These are phyloP conservation scores for Drosophila tsacasi DNA, from an alignment of 1,140 invertebrate genomes.

Conservation along the genomic window DNA sequence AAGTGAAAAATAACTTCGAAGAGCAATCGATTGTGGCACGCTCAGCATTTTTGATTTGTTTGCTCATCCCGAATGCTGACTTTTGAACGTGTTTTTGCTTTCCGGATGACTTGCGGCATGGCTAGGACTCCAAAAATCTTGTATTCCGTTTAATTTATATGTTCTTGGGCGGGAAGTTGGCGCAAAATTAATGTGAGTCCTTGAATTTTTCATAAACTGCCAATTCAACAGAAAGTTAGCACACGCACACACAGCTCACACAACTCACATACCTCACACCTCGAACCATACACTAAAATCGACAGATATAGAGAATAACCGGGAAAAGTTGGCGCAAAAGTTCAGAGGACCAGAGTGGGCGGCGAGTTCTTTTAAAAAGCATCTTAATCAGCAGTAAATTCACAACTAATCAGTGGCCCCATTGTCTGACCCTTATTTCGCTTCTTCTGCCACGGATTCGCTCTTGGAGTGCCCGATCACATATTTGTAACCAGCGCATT, in stretches of 20 bases:
- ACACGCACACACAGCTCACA: slow-evolving; percentile 12
- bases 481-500: slow-evolving; percentile 60
- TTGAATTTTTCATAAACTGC: slow-evolving; percentile 80
- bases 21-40: slow-evolving; percentile 13
- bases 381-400: slow-evolving; percentile 84
- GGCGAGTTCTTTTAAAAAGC: slow-evolving; percentile 68
- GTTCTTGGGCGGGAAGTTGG: slow-evolving; percentile 34
- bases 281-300: slow-evolving; percentile 10
- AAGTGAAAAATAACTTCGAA: slow-evolving; percentile 16
- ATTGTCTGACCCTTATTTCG: slow-evolving; percentile 59
- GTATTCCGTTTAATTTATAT: slow-evolving; percentile 55
- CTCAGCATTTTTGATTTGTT: slow-evolving; percentile 64
- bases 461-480: slow-evolving; percentile 55
- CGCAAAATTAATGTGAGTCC: slow-evolving; percentile 73
- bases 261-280: neutral
- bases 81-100: slow-evolving; percentile 50
- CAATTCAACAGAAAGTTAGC: slow-evolving; percentile 74
- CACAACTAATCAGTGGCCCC: slow-evolving; percentile 76
- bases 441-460: neutral
- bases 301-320: slow-evolving; percentile 17
- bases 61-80: slow-evolving; percentile 58
- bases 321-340: slow-evolving; percentile 63
- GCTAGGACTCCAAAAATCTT: slow-evolving; percentile 8
- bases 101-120: slow-evolving; percentile 24
- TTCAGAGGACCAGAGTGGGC: slow-evolving; percentile 37